Base-by-base conservation (phyloP, 2,888 invertebrate species). In the Meghimatium bilineatum region DNA sequence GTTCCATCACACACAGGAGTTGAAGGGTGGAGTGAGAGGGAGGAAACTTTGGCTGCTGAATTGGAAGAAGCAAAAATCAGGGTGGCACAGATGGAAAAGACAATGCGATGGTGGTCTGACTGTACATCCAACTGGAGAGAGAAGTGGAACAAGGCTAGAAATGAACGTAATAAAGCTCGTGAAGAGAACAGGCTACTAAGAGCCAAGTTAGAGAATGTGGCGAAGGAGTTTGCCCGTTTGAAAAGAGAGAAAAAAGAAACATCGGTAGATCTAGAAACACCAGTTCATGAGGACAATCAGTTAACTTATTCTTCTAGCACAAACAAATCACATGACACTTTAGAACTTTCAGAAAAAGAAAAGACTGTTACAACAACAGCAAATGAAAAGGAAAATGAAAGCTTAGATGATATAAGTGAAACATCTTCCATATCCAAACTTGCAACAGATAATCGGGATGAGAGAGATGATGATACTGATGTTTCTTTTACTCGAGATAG, bases 41-140 rank as follows among this genome's bases (percentile, higher is more conserved):
- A 96, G 95, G 95, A 96, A 75, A 93, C 96, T 84, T 94, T 96
- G 23, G 95, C 95, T 90, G 94, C 97, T 76, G 99, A 99, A 93
- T 94, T 99, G 87, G 98, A 99, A 92, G 99, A 99, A 92, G 98
- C 98, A 0, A 95, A 98, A 88, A 97, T 98, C 6, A 94, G 99
- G 87, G 98, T 98, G 29, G 96, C 98, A 0, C 99, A 99, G 94
- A 99, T 99, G 99, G 99, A 99, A 93, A 99, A 99, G 94, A 99
- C 99, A 0, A 99, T 99, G 98, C 89, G 98, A 85, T 99, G 99
- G 99, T 99, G 96, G 99, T 98, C 97, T 80, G 99, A 99, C 94
- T 99, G 99, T 93, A 99, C 99, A 0, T 97, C 98, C 0, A 97
- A 97, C 93, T 98, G 98, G 98, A 95, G 97, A 60, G 97, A 97